Base-by-base conservation (phyloP, 2,797 vertebrate genomes). In the Okamejei kenojei region DNA sequence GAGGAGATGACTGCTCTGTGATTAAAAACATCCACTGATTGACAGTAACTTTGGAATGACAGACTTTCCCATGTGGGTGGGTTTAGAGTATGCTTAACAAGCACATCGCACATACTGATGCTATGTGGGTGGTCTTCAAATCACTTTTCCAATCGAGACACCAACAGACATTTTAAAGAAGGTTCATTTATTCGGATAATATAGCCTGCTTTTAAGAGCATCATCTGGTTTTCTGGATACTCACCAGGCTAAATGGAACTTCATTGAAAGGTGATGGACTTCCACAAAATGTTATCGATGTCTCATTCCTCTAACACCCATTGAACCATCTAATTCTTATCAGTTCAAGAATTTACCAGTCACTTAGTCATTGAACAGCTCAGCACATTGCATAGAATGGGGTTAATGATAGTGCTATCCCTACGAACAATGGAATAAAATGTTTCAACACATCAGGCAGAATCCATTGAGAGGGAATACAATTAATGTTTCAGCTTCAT, bases 11-110 rank as follows among this genome's bases (percentile, higher is more conserved):
- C 86, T 71, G 35, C n/a, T 90, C 86, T 71, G 19, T 68, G 15
- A 90, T 68, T 71, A 90, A 90, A 90, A 90, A 71, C 65, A 90
- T 68, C 35, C 35, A 68, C 65, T 90, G 86, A 90, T 90, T 90
- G 63, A 71, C 86, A 71, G 63, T 35, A 35, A 90, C 68, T 10
- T 61, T 90, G n/a, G 84, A 68, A 17, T 32, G 84, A 65, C 63
- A 90, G 61, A 19, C 65, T 21, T 90, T 71, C 35, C 86, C 65
- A 90, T 71, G 65, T 90, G 86, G 86, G n/a, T 90, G n/a, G 63
- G 68, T 23, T 71, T 71, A 90, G 38, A 23, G 21, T 65, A 71
- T 71, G 86, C 35, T 35, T 71, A 38, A n/a, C 17, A 23, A 35
- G 19, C 65, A 90, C 11, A 13, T 15, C 15, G 38, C 78, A 38